phyloP scores from a whole-genome alignment of 2,888 invertebrate species.

The Spialia ferax region DNA sequence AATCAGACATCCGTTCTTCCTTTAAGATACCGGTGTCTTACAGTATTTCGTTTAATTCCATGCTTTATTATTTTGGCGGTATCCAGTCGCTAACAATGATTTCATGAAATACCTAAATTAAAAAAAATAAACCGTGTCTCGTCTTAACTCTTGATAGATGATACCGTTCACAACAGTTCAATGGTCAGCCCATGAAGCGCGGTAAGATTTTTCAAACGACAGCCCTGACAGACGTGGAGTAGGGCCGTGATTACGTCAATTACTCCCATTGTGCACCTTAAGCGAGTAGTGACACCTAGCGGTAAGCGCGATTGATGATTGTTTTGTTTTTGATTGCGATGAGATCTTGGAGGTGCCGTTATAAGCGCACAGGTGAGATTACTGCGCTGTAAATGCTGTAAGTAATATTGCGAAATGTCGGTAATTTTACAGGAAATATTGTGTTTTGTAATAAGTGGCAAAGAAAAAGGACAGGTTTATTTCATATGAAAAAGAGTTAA shows the following conservation, averaged over 20 bases:
- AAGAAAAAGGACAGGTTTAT: too few species aligned
- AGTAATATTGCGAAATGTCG: neutral
- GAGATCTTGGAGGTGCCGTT: neutral
- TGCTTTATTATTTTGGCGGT: too few species aligned
- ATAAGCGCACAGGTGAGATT: neutral
- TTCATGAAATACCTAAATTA: neutral
- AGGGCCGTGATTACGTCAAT: conserved; percentile 32
- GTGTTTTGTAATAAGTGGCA: too few species aligned
- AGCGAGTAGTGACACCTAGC: conserved; percentile 28
- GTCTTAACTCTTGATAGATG: conserved; percentile 1
- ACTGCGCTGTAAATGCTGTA: too few species aligned
- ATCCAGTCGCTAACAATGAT: neutral
- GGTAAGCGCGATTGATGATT: conserved; percentile 31
- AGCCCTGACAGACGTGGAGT: conserved; percentile 24
- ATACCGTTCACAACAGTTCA: conserved; percentile 12
- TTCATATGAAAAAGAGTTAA: too few species aligned
- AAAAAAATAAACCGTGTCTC: neutral
- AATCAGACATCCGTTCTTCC: too few species aligned
- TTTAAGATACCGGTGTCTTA: too few species aligned
- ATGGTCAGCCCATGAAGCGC: conserved; percentile 11
- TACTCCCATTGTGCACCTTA: conserved; percentile 30
- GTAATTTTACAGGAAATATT: neutral
- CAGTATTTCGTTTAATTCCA: too few species aligned
- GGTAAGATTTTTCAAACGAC: conserved; percentile 32
- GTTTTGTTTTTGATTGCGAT: conserved; percentile 34